Percentiles rank a stretch among this genome's conserved stretches.
phyloP scores from a whole-genome alignment of 2,113 vertebrate species.

The Syngnathus scovelli region DNA sequence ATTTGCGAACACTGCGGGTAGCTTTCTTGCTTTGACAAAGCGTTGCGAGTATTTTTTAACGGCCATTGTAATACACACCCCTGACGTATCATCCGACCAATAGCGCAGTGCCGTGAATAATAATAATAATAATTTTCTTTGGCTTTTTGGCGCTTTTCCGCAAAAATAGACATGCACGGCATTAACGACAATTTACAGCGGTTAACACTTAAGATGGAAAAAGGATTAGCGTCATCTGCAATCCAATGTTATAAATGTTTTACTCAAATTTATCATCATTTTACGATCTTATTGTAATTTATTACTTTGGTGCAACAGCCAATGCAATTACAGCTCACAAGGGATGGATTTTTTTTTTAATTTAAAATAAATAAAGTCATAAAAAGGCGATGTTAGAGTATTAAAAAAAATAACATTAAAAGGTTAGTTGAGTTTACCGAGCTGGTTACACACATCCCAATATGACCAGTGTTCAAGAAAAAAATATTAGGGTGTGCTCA shows the following conservation, averaged over 20 bases:
- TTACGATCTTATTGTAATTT: neutral
- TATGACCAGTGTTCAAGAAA: neutral
- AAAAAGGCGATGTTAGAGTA: neutral
- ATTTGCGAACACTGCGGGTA: constrained; percentile 14
- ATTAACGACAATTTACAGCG: neutral
- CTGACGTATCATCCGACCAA: too few species aligned
- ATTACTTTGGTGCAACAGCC: neutral
- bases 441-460: too few species aligned
- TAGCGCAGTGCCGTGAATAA: neutral
- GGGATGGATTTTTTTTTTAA: neutral
- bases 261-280: neutral
- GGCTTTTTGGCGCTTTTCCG: neutral
- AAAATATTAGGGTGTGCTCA: neutral
- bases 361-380: neutral
- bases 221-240: too few species aligned
- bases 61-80: neutral
- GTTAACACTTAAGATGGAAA: neutral
- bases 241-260: neutral
- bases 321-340: neutral
- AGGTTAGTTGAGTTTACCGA: neutral
- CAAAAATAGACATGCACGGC: neutral
- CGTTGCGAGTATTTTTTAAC: neutral
- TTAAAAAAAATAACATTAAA: neutral
- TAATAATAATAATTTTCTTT: neutral
- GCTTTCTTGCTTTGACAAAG: neutral